Conservation (phyloP, 2,888 invertebrate genomes). For the Euproctis similis region DNA sequence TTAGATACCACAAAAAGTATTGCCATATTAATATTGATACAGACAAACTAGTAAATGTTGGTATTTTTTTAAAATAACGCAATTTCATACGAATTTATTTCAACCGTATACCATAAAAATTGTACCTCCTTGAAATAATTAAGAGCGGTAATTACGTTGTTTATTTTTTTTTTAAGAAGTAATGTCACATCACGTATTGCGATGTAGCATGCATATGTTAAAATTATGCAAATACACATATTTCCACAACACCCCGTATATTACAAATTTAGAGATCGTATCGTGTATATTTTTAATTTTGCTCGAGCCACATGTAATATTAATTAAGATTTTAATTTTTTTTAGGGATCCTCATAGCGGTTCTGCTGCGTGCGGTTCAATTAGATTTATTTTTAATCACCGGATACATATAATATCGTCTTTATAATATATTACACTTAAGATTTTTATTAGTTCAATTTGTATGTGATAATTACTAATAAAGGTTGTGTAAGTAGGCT, state of each 20-base stretch:
- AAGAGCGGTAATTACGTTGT: too few species aligned
- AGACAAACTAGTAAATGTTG: too few species aligned
- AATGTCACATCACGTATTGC: not conserved
- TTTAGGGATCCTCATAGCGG: too few species aligned
- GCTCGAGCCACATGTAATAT: conserved; percentile 14
- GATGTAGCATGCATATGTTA: not conserved
- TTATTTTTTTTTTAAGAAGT: not conserved
- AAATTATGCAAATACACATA: conserved; percentile 16
- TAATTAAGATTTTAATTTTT: conserved; percentile 3
- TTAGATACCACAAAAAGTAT: too few species aligned
- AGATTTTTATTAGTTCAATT: conserved; percentile 5
- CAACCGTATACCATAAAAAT: too few species aligned
- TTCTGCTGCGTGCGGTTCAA: not conserved
- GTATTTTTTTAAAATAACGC: too few species aligned
- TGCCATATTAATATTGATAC: too few species aligned
- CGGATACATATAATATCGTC: conserved; percentile 8
- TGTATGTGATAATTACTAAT: conserved; percentile 3
- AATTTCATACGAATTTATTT: too few species aligned
- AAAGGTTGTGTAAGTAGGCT: conserved; percentile 9
- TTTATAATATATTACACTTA: conserved; percentile 4
- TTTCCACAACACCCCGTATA: conserved; percentile 19
- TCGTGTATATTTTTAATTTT: conserved; percentile 20
- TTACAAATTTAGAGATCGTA: conserved; percentile 21
- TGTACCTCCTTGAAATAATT: not conserved
- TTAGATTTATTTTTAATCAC: conserved; percentile 6